Evolutionary conservation across 1,140 invertebrate genomes (phyloP).

Genomic region (Dendroctonus ponderosae): DNA sequence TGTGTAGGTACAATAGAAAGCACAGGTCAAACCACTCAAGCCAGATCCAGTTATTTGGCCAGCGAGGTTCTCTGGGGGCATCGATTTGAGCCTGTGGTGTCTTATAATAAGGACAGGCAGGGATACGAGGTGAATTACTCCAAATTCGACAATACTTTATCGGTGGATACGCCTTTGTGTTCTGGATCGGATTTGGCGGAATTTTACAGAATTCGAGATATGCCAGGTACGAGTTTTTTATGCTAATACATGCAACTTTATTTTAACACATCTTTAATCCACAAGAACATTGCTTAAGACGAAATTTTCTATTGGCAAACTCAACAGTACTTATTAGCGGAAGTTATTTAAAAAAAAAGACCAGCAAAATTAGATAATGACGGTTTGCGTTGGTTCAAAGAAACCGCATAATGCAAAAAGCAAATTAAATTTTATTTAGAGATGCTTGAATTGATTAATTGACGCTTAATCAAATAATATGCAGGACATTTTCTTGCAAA

Average conservation of each 20-base stretch:
- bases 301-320: neutral
- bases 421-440: too few species aligned
- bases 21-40: slow-evolving; percentile 80
- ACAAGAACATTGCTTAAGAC: neutral
- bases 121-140: slow-evolving; percentile 90
- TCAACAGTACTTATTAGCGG: neutral
- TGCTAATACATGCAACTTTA: neutral
- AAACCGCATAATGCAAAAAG: slow-evolving; percentile 1
- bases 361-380: slow-evolving; percentile 3
- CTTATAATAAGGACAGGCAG: slow-evolving; percentile 85
- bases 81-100: slow-evolving; percentile 80
- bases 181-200: slow-evolving; percentile 71
- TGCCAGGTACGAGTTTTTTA: slow-evolving; percentile 20
- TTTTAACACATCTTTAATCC: neutral
- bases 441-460: too few species aligned
- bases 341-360: neutral
- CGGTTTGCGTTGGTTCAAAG: slow-evolving; percentile 3
- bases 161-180: slow-evolving; percentile 80
- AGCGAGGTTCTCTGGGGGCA: slow-evolving; percentile 92
- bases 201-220: slow-evolving; percentile 36
- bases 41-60: slow-evolving; percentile 83
- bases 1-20: slow-evolving; percentile 67
- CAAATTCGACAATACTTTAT: slow-evolving; percentile 86
- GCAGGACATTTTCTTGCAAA: too few species aligned
- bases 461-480: too few species aligned